Evolutionary conservation across 2,888 invertebrate species (phyloP).

Genomic region (Idaea aversata): DNA sequence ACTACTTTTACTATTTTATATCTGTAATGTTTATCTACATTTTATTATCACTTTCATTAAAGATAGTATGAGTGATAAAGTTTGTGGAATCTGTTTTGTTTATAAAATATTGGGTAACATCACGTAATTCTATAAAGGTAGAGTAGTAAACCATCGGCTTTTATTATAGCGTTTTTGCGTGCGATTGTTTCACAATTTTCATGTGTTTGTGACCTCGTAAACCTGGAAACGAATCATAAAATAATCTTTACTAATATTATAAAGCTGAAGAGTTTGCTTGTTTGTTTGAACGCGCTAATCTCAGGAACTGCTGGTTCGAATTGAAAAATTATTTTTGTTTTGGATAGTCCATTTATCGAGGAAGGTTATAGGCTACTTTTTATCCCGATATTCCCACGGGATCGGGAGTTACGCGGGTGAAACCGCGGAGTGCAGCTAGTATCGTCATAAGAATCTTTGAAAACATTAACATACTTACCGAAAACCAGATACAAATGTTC

Average conservation of each 20-base stretch:
- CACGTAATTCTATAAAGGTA: constrained; percentile 1
- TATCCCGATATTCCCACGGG: too few species aligned
- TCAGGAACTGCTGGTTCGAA: too few species aligned
- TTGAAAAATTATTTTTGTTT: too few species aligned
- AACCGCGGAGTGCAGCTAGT: too few species aligned
- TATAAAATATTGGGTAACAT: not conserved
- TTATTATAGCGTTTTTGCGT: not conserved
- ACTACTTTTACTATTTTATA: constrained; percentile 23
- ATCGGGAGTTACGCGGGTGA: too few species aligned
- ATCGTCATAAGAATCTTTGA: not conserved
- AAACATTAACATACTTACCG: not conserved
- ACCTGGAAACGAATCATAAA: not conserved
- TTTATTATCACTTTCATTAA: constrained; percentile 20
- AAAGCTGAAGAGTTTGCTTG: too few species aligned
- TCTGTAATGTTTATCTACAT: constrained; percentile 13
- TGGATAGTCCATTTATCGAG: too few species aligned
- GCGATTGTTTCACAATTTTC: not conserved
- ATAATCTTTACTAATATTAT: too few species aligned
- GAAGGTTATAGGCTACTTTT: too few species aligned
- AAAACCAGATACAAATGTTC: constrained; percentile 3
- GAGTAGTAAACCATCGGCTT: not conserved
- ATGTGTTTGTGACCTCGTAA: not conserved
- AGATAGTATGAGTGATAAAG: not conserved
- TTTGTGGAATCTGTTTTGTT: not conserved
- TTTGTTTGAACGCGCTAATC: too few species aligned